Percentiles rank a stretch among this genome's conserved stretches.
Evolutionary conservation across 2,888 invertebrate genomes (phyloP).

Genomic region (Ophonus ardosiacus): DNA sequence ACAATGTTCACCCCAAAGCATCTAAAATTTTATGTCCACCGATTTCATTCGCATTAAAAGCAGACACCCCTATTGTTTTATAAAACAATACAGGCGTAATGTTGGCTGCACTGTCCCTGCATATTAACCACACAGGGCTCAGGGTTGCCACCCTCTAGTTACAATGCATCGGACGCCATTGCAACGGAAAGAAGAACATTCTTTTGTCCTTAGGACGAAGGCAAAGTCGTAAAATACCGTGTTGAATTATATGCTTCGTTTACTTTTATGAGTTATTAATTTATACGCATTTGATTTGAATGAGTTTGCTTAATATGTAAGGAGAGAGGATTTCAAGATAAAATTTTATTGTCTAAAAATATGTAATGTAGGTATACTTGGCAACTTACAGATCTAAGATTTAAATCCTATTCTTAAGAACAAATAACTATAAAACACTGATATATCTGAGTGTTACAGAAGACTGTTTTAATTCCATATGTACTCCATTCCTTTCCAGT

Average conservation of each 20-base stretch:
- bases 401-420: background rate
- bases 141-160: background rate
- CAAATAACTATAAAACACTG: background rate
- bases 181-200: background rate
- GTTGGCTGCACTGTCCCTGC: background rate
- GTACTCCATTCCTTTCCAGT: too few species aligned
- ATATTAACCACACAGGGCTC: background rate
- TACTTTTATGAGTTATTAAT: slow-evolving; percentile 7
- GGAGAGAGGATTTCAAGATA: background rate
- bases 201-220: background rate
- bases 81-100: background rate
- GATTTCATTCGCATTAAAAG: background rate
- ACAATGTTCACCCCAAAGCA: background rate
- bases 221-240: background rate
- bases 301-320: background rate
- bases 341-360: background rate
- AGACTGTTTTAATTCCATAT: too few species aligned
- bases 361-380: background rate
- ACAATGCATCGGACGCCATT: background rate
- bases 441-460: too few species aligned
- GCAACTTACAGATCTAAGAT: background rate
- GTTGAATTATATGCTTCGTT: slow-evolving; percentile 6
- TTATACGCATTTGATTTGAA: background rate
- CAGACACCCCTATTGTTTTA: background rate
- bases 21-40: background rate